Evolutionary conservation across 2,113 vertebrate species (phyloP), one percentile per base, ranked within the genome.

Genomic region (Oreocharis arfaki): DNA sequence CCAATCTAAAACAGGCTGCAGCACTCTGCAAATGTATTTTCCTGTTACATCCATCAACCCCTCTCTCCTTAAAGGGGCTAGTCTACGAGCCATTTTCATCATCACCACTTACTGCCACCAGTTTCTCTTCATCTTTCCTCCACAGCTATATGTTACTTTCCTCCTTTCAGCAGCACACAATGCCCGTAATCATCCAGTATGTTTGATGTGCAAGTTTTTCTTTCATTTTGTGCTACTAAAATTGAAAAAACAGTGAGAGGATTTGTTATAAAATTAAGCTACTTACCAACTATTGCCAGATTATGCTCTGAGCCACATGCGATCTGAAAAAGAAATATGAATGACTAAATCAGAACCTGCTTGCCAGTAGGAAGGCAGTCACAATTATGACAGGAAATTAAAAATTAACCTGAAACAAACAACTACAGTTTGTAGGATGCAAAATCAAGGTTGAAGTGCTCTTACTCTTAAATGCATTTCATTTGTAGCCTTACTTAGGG

Each of bases 291-390:
- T 96, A 99, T 92, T 73, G 99, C 99, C 85, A 99, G 98, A 97
- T 98, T 99, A 96, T 99, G 99, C 96, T 99, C 99, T n/a, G 99
- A 99, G 95, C 99, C 99, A 97, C 99, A 99, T 4, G 98, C 97
- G 3, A 99, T 97, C 99, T 99, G 98, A 74, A 98, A 97, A 96
- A 95, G 65, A 95, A 95, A 68, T 13, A 88, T 7, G 55, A 95
- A 91, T 46, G 22, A 84, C 75, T 80, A 67, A 91, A 79, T 69
- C 61, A 85, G 63, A 95, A 50, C 32, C 32, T 3, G 1, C 71
- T 79, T 74, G 67, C 39, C 71, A 59, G 57, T 33, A 68, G 32
- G 41, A 70, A 93, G 49, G 53, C 57, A 88, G 73, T 27, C 41
- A 88, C 60, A 80, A 12, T 76, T 88, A 86, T 6, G 26, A 46